Evolutionary conservation across 2,113 vertebrate species (phyloP).

Genomic region (Isurus oxyrinchus): DNA sequence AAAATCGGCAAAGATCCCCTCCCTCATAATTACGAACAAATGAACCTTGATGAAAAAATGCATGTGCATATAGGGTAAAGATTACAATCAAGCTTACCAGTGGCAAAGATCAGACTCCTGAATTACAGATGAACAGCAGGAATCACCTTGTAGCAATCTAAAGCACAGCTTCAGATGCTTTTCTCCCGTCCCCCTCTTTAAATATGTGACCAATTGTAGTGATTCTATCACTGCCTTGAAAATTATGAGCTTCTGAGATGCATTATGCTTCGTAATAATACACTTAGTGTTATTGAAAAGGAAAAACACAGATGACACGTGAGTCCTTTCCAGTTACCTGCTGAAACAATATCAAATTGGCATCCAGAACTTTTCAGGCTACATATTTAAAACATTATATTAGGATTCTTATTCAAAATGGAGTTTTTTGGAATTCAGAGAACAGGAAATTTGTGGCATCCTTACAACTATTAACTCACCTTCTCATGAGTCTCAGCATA

Average conservation of each 20-base stretch:
- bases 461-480: too few species aligned
- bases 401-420: too few species aligned
- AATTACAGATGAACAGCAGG: neutral
- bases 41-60: neutral
- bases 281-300: neutral
- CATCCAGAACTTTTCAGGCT: too few species aligned
- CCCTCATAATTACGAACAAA: neutral
- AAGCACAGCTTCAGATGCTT: neutral
- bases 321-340: neutral
- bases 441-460: too few species aligned
- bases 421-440: too few species aligned
- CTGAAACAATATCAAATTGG: neutral
- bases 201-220: neutral
- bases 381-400: too few species aligned
- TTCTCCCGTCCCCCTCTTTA: neutral
- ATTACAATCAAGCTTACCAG: neutral
- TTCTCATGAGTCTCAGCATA: too few species aligned
- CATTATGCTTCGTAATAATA: too few species aligned
- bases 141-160: neutral
- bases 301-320: neutral
- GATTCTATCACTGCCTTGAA: neutral
- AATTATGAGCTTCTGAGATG: neutral
- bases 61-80: neutral
- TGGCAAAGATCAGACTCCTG: neutral
- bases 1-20: neutral